A percentile compares a stretch with the other conserved stretches of the same genome.
Conservation (phyloP, 2,888 invertebrate genomes). For the Thereva nobilitata region DNA sequence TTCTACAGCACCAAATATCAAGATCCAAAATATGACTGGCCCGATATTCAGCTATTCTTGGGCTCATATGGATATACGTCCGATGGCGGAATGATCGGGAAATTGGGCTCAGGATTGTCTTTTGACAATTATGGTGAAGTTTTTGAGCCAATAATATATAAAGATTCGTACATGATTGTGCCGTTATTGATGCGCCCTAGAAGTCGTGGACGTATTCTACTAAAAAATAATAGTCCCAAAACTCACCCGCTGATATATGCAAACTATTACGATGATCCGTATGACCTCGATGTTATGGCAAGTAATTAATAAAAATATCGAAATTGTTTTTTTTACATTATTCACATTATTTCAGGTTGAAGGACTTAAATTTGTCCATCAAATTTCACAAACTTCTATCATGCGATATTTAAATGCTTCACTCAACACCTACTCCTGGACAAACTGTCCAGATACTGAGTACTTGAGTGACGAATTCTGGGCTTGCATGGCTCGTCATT, state of each 20-base stretch:
- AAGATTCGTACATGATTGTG: constrained; percentile 69
- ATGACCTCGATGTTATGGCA: constrained; percentile 74
- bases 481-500: constrained; percentile 74
- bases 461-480: constrained; percentile 75
- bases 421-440: constrained; percentile 67
- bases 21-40: constrained; percentile 69
- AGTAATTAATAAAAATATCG: neutral
- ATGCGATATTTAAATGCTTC: constrained; percentile 66
- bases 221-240: constrained; percentile 71
- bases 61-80: constrained; percentile 75
- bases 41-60: constrained; percentile 79
- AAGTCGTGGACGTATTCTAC: constrained; percentile 69
- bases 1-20: constrained; percentile 76
- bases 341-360: constrained; percentile 63
- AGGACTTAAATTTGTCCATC: constrained; percentile 71
- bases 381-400: constrained; percentile 64
- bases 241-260: constrained; percentile 83
- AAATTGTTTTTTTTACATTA: neutral
- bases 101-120: constrained; percentile 68
- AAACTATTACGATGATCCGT: constrained; percentile 77
- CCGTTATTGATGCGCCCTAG: constrained; percentile 74
- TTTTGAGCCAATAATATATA: constrained; percentile 71
- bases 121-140: constrained; percentile 70
- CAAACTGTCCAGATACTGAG: constrained; percentile 66
- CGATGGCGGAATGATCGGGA: constrained; percentile 76